These are phyloP conservation scores for Centropyge bicolor DNA, from an alignment of 2,797 vertebrate species.

Conservation along the genomic window DNA sequence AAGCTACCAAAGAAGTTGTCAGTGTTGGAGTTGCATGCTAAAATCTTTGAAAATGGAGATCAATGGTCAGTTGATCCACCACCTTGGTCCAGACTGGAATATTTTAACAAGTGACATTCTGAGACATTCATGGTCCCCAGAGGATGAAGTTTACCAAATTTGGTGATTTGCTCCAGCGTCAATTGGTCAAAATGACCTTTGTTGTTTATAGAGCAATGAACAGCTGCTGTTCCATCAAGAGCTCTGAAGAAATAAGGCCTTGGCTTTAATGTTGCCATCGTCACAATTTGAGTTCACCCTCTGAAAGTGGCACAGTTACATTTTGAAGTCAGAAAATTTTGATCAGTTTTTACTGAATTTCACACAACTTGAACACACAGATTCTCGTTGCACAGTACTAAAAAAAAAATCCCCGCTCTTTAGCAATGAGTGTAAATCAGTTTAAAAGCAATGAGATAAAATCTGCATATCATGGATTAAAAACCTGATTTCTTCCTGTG, in stretches of 20 bases:
- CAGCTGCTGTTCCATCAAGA: neutral
- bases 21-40: neutral
- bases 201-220: neutral
- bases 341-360: neutral
- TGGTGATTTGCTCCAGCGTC: neutral
- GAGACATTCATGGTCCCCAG: neutral
- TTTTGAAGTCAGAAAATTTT: no score
- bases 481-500: neutral
- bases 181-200: neutral
- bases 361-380: neutral
- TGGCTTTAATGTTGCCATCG: neutral
- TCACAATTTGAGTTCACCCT: neutral
- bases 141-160: neutral
- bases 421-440: neutral
- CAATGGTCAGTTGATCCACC: no score
- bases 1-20: neutral
- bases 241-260: slow-evolving; percentile 2
- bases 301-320: neutral
- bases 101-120: neutral
- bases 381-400: no score
- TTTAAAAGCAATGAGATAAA: neutral
- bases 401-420: neutral
- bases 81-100: no score
- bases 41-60: neutral
- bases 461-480: neutral